Evolutionary conservation across 2,113 vertebrate genomes (phyloP).

Genomic region (Ciconia maguari): DNA sequence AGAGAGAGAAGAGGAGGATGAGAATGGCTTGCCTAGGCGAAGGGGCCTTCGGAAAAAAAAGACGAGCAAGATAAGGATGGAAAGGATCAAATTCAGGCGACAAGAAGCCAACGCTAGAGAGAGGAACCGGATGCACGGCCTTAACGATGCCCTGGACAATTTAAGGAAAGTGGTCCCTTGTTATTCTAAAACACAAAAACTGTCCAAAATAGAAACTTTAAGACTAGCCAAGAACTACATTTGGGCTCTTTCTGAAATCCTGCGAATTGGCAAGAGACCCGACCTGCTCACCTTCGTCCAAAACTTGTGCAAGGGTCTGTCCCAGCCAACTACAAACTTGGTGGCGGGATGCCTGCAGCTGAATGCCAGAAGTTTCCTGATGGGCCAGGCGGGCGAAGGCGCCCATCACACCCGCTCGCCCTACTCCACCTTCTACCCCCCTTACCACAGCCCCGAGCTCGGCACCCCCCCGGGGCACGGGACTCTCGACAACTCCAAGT

Average conservation of each 20-base stretch:
- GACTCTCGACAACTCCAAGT: constrained; percentile 87
- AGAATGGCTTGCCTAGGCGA: constrained; percentile 84
- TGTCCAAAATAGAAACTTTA: constrained; percentile 98
- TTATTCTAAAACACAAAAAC: constrained; percentile 98
- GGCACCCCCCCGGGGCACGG: constrained; percentile 86
- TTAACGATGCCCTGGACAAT: constrained; percentile 95
- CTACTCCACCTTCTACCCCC: constrained; percentile 89
- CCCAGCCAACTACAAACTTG: constrained; percentile 98
- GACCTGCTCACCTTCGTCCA: constrained; percentile 96
- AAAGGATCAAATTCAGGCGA: constrained; percentile 90
- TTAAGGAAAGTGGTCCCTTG: constrained; percentile 98
- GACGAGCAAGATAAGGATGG: constrained; percentile 81
- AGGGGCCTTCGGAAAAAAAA: constrained; percentile 94
- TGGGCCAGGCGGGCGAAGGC: constrained; percentile 89
- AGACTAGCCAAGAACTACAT: constrained; percentile 99
- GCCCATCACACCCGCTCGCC: constrained; percentile 86
- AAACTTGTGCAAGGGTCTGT: constrained; percentile 98
- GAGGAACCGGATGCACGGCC: constrained; percentile 94
- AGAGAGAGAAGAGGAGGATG: constrained; percentile 87
- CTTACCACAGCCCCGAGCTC: constrained; percentile 89
- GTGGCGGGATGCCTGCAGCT: constrained; percentile 99
- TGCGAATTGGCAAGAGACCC: constrained; percentile 94
- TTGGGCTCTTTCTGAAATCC: constrained; percentile 97
- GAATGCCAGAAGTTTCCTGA: constrained; percentile 94
- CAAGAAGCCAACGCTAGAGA: constrained; percentile 95